These are phyloP conservation scores for Butorides virescens DNA, from an alignment of 2,113 vertebrate species.

Conservation along the genomic window DNA sequence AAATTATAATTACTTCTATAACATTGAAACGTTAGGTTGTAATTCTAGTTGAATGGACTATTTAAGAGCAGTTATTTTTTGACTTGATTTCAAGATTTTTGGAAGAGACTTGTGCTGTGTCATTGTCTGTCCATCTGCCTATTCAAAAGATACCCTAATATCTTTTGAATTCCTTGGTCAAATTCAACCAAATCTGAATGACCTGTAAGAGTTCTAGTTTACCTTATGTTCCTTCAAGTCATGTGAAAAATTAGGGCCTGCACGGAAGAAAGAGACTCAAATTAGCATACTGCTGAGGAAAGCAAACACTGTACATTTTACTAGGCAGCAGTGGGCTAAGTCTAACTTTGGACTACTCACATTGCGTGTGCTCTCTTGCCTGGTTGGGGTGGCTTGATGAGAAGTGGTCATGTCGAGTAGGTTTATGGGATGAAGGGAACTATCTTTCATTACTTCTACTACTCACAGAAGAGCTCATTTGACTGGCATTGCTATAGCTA, in stretches of 20 bases:
- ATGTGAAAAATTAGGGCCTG: background rate
- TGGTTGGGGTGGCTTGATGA: background rate
- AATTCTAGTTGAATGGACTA: background rate
- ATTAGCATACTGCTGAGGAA: background rate
- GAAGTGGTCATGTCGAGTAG: background rate
- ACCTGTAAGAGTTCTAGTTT: background rate
- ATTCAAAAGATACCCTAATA: background rate
- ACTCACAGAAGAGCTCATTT: background rate
- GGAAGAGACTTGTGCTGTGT: background rate
- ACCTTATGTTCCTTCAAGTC: background rate
- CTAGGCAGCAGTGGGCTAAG: background rate
- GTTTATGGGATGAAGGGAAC: background rate
- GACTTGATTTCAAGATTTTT: background rate
- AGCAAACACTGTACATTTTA: background rate
- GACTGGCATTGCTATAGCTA: conserved; percentile 3
- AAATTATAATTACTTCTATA: background rate
- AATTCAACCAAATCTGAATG: background rate
- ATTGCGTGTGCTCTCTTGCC: background rate
- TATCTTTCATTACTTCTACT: background rate
- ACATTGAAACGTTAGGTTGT: background rate
- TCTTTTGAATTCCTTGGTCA: background rate
- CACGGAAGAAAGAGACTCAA: background rate
- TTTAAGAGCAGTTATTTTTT: background rate
- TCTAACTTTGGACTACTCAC: background rate
- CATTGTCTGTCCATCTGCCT: background rate